Conservation (phyloP, 2,113 vertebrate species). For the Carassius gibelio region DNA sequence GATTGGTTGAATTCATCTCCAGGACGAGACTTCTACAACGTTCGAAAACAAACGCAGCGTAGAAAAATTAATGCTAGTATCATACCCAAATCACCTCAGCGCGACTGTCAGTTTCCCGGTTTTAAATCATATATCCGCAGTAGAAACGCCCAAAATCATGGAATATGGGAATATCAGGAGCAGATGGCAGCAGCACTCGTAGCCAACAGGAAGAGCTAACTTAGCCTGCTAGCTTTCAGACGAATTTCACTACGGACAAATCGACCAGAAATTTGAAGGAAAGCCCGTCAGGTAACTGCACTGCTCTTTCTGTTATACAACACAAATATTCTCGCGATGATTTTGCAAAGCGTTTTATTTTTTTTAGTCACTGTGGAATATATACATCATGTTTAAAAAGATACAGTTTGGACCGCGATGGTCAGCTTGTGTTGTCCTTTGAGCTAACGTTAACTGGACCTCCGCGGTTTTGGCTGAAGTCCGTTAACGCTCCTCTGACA, state of each 20-base stretch:
- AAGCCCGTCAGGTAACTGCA: slow-evolving; percentile 60
- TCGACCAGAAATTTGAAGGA: slow-evolving; percentile 60
- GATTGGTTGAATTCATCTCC: slow-evolving; percentile 41
- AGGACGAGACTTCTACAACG: slow-evolving; percentile 37
- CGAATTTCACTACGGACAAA: slow-evolving; percentile 49
- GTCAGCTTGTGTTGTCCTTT: not conserved
- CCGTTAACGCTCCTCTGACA: not conserved
- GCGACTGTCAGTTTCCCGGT: not conserved
- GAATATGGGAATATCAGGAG: slow-evolving; percentile 14
- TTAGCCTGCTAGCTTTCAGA: slow-evolving; percentile 47
- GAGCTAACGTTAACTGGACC: slow-evolving; percentile 21
- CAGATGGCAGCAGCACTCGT: slow-evolving; percentile 52
- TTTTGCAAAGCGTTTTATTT: not conserved
- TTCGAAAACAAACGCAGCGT: slow-evolving; percentile 43
- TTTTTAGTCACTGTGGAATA: not conserved
- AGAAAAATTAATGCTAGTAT: slow-evolving; percentile 11
- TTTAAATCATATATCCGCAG: not conserved
- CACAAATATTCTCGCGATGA: too few species aligned
- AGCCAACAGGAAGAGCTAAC: slow-evolving; percentile 65
- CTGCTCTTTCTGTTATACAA: too few species aligned
- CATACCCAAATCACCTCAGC: not conserved
- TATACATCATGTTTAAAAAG: not conserved
- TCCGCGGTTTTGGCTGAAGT: not conserved
- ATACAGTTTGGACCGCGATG: not conserved
- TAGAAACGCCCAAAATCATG: not conserved